A percentile compares a stretch with the other conserved stretches of the same genome.
phyloP scores from a whole-genome alignment of 2,888 invertebrate species.

The Miltochrista miniata region DNA sequence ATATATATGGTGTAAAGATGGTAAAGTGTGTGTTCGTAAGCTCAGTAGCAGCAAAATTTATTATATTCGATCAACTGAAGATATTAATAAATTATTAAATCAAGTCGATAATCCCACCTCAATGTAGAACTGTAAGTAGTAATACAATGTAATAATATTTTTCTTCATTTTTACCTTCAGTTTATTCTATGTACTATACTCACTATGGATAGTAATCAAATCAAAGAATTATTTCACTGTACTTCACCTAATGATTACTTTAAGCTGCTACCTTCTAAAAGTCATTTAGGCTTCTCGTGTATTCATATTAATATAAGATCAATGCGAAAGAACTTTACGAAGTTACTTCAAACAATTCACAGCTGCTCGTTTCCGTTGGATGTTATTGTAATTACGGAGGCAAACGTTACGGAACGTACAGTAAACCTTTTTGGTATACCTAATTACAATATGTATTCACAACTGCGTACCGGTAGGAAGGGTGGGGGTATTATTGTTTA shows the following conservation, averaged over 20 bases:
- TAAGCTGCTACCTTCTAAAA: background rate
- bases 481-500: conserved; percentile 2
- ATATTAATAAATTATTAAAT: background rate
- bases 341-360: background rate
- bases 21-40: conserved; percentile 1
- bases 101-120: background rate
- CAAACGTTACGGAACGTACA: background rate
- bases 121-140: too few species aligned
- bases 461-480: background rate
- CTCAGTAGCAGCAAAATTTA: background rate
- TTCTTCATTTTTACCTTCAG: too few species aligned
- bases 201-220: background rate
- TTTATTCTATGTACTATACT: too few species aligned
- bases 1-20: too few species aligned
- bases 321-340: background rate
- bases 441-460: background rate
- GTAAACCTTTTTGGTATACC: background rate
- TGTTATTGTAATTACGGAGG: conserved; percentile 2
- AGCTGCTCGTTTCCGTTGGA: background rate
- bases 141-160: too few species aligned
- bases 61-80: background rate
- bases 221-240: background rate
- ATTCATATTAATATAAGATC: conserved; percentile 2
- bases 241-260: background rate
- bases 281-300: background rate